phyloP scores from a whole-genome alignment of 2,797 vertebrate genomes.

The Bovichtus variegatus region DNA sequence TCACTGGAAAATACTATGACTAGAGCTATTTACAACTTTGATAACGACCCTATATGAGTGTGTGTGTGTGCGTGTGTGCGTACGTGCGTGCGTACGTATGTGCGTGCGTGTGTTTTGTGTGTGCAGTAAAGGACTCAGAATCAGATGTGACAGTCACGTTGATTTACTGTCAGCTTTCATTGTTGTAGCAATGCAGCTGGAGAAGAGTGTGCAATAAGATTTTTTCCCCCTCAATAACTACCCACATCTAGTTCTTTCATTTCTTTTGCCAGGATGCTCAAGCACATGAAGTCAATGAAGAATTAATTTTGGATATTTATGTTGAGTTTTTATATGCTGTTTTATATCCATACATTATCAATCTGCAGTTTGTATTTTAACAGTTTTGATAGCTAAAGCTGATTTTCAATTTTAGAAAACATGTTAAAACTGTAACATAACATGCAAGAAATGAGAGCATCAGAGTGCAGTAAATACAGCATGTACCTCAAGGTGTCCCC shows the following conservation, averaged over 20 bases:
- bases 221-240: not conserved
- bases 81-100: too few species aligned
- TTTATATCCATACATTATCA: slow-evolving; percentile 26
- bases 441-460: not conserved
- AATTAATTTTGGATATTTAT: slow-evolving; percentile 34
- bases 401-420: slow-evolving; percentile 18
- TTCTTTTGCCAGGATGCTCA: slow-evolving; percentile 40
- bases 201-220: slow-evolving; percentile 12
- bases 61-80: not conserved
- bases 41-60: slow-evolving; percentile 46
- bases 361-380: slow-evolving; percentile 14
- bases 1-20: slow-evolving; percentile 61
- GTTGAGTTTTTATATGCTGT: not conserved
- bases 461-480: not conserved
- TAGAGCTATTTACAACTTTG: slow-evolving; percentile 51
- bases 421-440: not conserved
- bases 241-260: slow-evolving; percentile 25
- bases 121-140: slow-evolving; percentile 53
- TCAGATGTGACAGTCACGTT: slow-evolving; percentile 68
- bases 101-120: slow-evolving; percentile 25
- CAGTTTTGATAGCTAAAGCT: slow-evolving; percentile 22
- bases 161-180: slow-evolving; percentile 66
- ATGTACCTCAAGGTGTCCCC: not conserved
- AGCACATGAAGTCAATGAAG: slow-evolving; percentile 29
- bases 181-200: slow-evolving; percentile 17